These are phyloP conservation scores for Drosophila simulans DNA, from an alignment of 1,140 invertebrate species.

Conservation along the genomic window DNA sequence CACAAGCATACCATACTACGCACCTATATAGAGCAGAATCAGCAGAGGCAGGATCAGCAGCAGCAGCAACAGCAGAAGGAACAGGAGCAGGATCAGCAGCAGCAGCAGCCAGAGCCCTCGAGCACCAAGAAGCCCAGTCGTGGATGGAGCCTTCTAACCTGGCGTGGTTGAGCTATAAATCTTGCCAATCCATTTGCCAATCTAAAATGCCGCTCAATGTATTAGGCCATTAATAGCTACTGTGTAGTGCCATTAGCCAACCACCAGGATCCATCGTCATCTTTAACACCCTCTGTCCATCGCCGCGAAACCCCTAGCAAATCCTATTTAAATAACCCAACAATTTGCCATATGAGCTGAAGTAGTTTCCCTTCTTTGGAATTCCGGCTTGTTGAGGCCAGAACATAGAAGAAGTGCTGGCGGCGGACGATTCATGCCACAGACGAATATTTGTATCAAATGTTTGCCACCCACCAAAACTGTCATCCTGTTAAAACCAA, in stretches of 20 bases:
- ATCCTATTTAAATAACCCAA: slow-evolving; percentile 45
- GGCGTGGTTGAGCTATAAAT: slow-evolving; percentile 60
- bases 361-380: slow-evolving; percentile 19
- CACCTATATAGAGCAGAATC: slow-evolving; percentile 72
- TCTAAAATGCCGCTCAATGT: slow-evolving; percentile 71
- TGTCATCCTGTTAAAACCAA: slow-evolving; percentile 44
- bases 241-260: slow-evolving; percentile 79
- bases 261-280: slow-evolving; percentile 25
- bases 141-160: slow-evolving; percentile 78
- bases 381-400: slow-evolving; percentile 23
- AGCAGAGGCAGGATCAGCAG: slow-evolving; percentile 31
- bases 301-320: slow-evolving; percentile 42
- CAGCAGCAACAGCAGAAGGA: slow-evolving; percentile 35
- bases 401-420: slow-evolving; percentile 9
- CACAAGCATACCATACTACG: slow-evolving; percentile 80
- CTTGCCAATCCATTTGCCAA: slow-evolving; percentile 9
- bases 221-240: slow-evolving; percentile 83
- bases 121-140: slow-evolving; percentile 65
- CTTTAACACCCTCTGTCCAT: slow-evolving; percentile 11
- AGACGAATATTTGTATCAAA: slow-evolving; percentile 81
- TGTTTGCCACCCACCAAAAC: slow-evolving; percentile 55
- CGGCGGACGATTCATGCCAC: slow-evolving; percentile 34
- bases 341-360: slow-evolving; percentile 65
- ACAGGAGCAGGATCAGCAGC: slow-evolving; percentile 32
- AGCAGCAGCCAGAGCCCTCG: slow-evolving; percentile 21